These are phyloP conservation scores for Amorpha juglandis DNA, from an alignment of 2,888 invertebrate genomes.

Conservation along the genomic window DNA sequence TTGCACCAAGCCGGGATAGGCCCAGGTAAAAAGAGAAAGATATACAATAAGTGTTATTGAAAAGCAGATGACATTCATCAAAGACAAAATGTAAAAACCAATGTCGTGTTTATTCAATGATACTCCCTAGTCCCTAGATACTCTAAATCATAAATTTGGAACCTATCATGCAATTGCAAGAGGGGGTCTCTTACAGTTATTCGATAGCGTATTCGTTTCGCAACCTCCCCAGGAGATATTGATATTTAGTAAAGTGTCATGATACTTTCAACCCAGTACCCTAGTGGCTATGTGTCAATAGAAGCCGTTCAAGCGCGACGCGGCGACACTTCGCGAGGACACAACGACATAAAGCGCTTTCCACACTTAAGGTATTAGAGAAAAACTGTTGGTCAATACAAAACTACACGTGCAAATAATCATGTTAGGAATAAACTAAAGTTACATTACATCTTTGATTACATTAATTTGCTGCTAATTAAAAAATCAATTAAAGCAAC, in stretches of 20 bases:
- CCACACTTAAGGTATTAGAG: slow-evolving; percentile 20
- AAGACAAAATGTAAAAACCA: neutral
- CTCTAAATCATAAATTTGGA: neutral
- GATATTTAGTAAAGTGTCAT: slow-evolving; percentile 31
- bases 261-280: slow-evolving; percentile 39
- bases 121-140: neutral
- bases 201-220: slow-evolving; percentile 1
- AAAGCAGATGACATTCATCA: no score
- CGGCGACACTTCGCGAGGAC: slow-evolving; percentile 34
- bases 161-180: neutral
- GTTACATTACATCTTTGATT: neutral
- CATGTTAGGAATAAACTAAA: neutral
- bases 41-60: no score
- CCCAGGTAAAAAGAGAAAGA: no score
- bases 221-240: slow-evolving; percentile 6
- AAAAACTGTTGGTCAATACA: neutral
- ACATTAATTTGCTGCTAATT: neutral
- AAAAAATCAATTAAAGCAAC: neutral
- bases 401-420: neutral
- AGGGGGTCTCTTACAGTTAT: no score
- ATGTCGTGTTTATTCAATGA: neutral
- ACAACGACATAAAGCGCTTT: slow-evolving; percentile 40
- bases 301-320: slow-evolving; percentile 49
- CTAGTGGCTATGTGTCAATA: slow-evolving; percentile 50
- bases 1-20: no score